Percentiles rank a stretch among this genome's conserved stretches.
Conservation (phyloP, 2,113 vertebrate species). For the Chloebia gouldiae region DNA sequence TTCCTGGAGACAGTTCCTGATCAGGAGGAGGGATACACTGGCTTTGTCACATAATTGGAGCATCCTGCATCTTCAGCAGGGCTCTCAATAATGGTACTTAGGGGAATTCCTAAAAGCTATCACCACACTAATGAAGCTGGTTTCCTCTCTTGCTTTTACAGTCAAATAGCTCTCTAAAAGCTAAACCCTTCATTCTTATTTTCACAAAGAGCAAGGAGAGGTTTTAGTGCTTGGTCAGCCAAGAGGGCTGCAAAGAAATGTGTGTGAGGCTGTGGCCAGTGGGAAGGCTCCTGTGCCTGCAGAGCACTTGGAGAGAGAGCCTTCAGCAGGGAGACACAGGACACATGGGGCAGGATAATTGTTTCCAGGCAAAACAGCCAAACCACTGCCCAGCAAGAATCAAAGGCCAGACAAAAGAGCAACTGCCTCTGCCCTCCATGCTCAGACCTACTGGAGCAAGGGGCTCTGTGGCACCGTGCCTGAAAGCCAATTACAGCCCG, state of each 20-base stretch:
- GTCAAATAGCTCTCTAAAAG: conserved; percentile 35
- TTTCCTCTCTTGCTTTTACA: conserved; percentile 52
- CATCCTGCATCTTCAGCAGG: conserved; percentile 21
- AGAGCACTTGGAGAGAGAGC: conserved; percentile 25
- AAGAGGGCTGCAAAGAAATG: not conserved
- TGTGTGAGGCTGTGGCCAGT: not conserved
- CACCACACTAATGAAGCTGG: conserved; percentile 34
- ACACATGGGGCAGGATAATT: not conserved
- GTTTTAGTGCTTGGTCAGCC: conserved; percentile 23
- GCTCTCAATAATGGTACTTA: conserved; percentile 14
- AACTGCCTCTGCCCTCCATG: not conserved
- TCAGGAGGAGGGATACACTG: not conserved
- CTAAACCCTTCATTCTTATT: conserved; percentile 33
- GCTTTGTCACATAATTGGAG: conserved; percentile 6
- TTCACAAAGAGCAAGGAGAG: conserved; percentile 2
- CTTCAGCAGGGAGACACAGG: not conserved
- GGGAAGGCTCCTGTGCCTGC: conserved; percentile 24
- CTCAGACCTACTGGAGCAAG: not conserved
- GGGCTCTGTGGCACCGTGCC: not conserved
- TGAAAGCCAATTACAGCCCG: not conserved
- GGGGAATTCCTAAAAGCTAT: conserved; percentile 46
- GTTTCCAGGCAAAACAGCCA: conserved; percentile 34
- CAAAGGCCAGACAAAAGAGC: conserved; percentile 21
- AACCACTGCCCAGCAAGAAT: not conserved
- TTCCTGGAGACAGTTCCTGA: not conserved